A percentile compares a stretch with the other conserved stretches of the same genome.
Evolutionary conservation across 2,797 vertebrate genomes (phyloP).

Genomic region (Podargus strigoides): DNA sequence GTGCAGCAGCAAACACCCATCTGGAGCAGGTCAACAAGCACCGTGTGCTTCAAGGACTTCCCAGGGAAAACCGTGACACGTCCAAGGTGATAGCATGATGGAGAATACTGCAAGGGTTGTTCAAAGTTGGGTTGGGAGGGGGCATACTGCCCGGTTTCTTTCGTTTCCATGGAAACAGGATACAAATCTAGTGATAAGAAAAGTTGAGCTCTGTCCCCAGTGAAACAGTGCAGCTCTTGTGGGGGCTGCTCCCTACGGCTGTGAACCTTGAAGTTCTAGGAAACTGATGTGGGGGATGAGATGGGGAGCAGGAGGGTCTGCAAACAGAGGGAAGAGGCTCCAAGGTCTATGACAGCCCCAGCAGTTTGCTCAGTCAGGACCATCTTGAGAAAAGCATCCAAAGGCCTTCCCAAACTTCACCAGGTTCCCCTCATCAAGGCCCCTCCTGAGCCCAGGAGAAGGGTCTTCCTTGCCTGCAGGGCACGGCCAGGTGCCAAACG

Average conservation of each 20-base stretch:
- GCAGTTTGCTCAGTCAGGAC: neutral
- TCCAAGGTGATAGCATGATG: fast-evolving
- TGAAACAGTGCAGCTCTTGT: neutral
- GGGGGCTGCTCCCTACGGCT: neutral
- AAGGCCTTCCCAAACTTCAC: neutral
- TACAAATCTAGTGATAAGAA: neutral
- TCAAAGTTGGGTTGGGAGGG: neutral
- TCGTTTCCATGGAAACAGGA: neutral
- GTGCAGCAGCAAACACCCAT: fast-evolving
- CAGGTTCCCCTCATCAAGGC: neutral
- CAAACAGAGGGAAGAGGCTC: neutral
- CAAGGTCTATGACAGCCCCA: fast-evolving
- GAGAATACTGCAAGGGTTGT: neutral
- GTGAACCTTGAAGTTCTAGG: neutral
- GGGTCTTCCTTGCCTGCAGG: neutral
- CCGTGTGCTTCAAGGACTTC: neutral
- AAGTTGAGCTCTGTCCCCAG: neutral
- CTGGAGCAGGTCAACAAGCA: fast-evolving
- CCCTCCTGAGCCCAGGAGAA: neutral
- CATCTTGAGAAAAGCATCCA: neutral
- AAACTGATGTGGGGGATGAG: neutral
- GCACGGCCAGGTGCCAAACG: neutral
- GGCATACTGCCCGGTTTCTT: neutral
- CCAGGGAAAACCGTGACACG: neutral
- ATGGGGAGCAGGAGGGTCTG: neutral